Conservation (phyloP, 1,140 invertebrate genomes). For the Drosophila neocordata region DNA sequence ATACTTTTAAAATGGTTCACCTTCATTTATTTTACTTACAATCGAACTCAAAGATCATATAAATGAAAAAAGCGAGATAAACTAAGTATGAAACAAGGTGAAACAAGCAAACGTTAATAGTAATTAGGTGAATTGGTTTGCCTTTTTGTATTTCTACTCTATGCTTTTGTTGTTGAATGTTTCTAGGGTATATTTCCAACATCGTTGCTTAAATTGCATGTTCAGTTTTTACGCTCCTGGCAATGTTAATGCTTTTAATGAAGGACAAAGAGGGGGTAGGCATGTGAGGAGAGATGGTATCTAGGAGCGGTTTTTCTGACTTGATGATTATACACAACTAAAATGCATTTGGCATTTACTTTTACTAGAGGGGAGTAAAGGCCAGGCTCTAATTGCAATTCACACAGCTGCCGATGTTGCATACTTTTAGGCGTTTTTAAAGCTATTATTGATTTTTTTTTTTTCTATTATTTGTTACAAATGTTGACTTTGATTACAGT, state of each 20-base stretch:
- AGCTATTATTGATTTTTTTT: slow-evolving; percentile 48
- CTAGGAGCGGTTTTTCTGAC: slow-evolving; percentile 24
- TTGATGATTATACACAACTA: slow-evolving; percentile 47
- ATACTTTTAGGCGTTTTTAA: slow-evolving; percentile 38
- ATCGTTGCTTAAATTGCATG: slow-evolving; percentile 65
- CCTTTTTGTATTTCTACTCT: neutral
- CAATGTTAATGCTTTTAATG: slow-evolving; percentile 72
- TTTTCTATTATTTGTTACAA: slow-evolving; percentile 7
- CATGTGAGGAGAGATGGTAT: slow-evolving; percentile 19
- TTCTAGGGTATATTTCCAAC: slow-evolving; percentile 22
- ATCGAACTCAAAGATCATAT: neutral
- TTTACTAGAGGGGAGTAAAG: slow-evolving; percentile 17
- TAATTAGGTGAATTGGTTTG: slow-evolving; percentile 1
- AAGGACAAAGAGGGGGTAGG: slow-evolving; percentile 23
- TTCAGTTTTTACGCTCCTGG: slow-evolving; percentile 57
- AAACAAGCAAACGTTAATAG: neutral
- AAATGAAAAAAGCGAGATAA: neutral
- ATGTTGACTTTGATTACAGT: slow-evolving; percentile 30
- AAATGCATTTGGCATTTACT: slow-evolving; percentile 57
- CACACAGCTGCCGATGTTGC: slow-evolving; percentile 23
- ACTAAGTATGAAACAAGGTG: neutral
- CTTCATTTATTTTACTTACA: neutral
- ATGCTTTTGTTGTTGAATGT: neutral
- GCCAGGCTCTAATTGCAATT: slow-evolving; percentile 6
- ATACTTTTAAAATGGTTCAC: neutral